phyloP scores from a whole-genome alignment of 1,140 invertebrate genomes.

The Prorops nasuta region DNA sequence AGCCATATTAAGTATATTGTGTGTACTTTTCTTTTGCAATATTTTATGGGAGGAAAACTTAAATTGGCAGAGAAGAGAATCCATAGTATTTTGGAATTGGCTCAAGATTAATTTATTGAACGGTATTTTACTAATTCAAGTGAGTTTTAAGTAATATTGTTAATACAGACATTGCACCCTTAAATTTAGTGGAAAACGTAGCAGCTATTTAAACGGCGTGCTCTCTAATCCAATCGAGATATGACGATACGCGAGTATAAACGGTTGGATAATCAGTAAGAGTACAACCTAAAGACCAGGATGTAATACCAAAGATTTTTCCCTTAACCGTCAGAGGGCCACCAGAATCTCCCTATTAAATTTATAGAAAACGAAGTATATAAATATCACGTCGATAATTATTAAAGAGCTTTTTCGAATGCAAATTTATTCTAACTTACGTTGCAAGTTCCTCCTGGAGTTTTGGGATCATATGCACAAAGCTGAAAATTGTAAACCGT shows the following conservation, averaged over 20 bases:
- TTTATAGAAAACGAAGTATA: slow-evolving; percentile 1
- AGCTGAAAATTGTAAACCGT: slow-evolving; percentile 19
- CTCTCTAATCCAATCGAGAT: slow-evolving; percentile 18
- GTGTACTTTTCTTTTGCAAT: no score
- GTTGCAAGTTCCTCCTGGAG: slow-evolving; percentile 20
- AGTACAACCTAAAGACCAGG: slow-evolving; percentile 51
- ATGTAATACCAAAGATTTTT: slow-evolving; percentile 47
- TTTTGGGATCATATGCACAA: slow-evolving; percentile 22
- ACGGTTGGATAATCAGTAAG: slow-evolving; percentile 36
- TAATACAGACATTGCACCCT: no score
- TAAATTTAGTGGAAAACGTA: no score
- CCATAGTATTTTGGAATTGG: no score
- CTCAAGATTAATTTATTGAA: no score
- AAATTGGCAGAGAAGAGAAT: no score
- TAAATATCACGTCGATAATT: not conserved
- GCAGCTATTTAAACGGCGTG: not conserved
- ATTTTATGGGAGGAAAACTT: no score
- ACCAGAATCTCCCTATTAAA: slow-evolving; percentile 58
- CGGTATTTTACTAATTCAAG: no score
- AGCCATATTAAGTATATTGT: no score
- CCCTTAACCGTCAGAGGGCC: slow-evolving; percentile 55
- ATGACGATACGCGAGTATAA: slow-evolving; percentile 38
- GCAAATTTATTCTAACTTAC: slow-evolving; percentile 16
- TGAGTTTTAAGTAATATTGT: no score
- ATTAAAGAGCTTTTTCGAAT: not conserved